Conservation (phyloP, 2,113 vertebrate genomes). For the Ochotona curzoniae region DNA sequence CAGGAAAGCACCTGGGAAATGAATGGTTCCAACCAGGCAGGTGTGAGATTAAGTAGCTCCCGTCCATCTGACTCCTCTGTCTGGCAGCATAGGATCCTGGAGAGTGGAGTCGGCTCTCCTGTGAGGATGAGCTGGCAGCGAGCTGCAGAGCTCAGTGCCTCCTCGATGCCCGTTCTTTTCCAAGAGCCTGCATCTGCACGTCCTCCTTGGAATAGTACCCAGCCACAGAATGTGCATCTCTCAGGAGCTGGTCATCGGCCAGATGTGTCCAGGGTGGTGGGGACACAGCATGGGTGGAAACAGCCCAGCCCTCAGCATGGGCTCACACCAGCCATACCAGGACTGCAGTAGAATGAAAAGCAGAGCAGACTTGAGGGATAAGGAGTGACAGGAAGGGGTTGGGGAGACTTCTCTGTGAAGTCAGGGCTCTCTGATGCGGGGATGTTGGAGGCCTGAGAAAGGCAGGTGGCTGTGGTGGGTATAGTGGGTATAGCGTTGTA, state of each 20-base stretch:
- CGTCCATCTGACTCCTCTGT: too few relatives aligned
- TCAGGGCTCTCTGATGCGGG: neutral
- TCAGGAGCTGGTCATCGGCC: neutral
- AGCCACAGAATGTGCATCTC: too few relatives aligned
- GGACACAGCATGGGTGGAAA: neutral
- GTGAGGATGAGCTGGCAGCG: neutral
- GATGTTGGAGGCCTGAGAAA: neutral
- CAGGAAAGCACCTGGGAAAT: neutral
- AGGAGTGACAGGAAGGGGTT: neutral
- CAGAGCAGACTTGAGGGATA: neutral
- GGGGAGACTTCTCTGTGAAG: too few relatives aligned
- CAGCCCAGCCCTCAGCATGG: neutral
- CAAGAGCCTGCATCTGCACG: neutral
- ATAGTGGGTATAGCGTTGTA: too few relatives aligned
- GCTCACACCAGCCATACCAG: neutral
- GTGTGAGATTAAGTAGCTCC: neutral
- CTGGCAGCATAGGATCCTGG: neutral
- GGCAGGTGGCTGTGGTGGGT: too few relatives aligned
- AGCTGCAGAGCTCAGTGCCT: neutral
- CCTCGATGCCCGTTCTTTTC: neutral
- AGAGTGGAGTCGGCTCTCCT: neutral
- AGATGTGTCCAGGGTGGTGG: neutral
- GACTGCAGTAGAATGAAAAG: neutral
- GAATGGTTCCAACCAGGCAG: neutral
- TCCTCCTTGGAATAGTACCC: too few relatives aligned